phyloP scores from a whole-genome alignment of 1,140 invertebrate species.

The Calephelis virginiensis region DNA sequence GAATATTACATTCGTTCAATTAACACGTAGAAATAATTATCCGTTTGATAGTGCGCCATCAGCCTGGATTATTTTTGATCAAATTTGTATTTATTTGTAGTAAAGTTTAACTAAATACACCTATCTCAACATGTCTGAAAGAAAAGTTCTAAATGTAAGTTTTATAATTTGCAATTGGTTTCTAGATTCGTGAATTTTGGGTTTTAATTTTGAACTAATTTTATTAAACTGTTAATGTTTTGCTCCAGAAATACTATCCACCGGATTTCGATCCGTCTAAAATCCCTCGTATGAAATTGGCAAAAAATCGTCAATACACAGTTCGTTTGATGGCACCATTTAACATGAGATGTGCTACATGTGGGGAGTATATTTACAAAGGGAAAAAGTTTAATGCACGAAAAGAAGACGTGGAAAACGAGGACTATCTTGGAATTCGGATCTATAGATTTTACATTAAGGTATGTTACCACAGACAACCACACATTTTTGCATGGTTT shows the following conservation, averaged over 20 bases:
- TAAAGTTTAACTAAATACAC: neutral
- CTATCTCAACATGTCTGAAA: conserved; percentile 87
- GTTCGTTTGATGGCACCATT: conserved; percentile 99
- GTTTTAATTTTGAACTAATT: neutral
- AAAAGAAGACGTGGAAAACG: conserved; percentile 99
- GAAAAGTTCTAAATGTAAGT: conserved; percentile 95
- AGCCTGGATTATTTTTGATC: no score
- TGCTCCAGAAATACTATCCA: conserved; percentile 98
- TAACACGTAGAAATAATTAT: no score
- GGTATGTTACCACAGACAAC: conserved; percentile 54
- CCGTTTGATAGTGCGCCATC: no score
- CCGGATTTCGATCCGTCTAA: conserved; percentile 99
- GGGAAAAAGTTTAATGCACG: conserved; percentile 99
- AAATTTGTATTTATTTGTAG: neutral
- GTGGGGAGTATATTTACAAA: conserved; percentile 99
- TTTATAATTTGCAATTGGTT: conserved; percentile 22
- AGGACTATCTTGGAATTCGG: conserved; percentile 97
- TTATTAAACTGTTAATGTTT: neutral
- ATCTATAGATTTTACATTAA: conserved; percentile 98
- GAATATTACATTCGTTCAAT: no score
- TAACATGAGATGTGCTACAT: conserved; percentile 99
- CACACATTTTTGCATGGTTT: neutral
- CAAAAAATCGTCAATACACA: conserved; percentile 95
- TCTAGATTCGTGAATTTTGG: neutral
- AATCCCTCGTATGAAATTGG: conserved; percentile 97